Percentiles rank a stretch among this genome's conserved stretches.
phyloP scores from a whole-genome alignment of 2,113 vertebrate species.

The Strix uralensis region DNA sequence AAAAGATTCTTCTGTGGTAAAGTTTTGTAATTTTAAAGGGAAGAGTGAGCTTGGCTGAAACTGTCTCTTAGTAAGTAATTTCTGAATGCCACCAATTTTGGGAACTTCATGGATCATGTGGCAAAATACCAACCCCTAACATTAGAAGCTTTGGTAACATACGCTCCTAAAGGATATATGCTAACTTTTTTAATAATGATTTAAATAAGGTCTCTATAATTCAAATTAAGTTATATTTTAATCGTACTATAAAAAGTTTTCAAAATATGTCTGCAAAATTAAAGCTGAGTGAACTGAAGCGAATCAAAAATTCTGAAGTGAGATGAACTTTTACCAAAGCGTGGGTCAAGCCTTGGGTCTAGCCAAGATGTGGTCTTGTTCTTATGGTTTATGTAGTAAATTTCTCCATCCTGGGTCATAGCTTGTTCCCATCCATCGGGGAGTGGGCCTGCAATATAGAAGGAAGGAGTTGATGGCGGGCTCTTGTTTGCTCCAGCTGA shows the following conservation, averaged over 20 bases:
- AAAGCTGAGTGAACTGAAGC: slow-evolving; percentile 53
- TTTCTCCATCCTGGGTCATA: slow-evolving; percentile 96
- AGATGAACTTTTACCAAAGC: slow-evolving; percentile 90
- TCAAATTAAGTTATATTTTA: slow-evolving; percentile 9
- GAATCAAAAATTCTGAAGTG: slow-evolving; percentile 67
- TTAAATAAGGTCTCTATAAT: background rate
- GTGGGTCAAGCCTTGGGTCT: slow-evolving; percentile 95
- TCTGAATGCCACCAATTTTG: background rate
- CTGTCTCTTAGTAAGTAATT: background rate
- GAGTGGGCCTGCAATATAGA: slow-evolving; percentile 88
- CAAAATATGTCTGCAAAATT: slow-evolving; percentile 46
- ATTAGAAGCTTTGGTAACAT: background rate
- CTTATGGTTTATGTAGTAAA: slow-evolving; percentile 99
- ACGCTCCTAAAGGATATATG: background rate
- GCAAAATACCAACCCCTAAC: background rate
- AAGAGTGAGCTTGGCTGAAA: background rate
- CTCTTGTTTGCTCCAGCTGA: slow-evolving; percentile 68
- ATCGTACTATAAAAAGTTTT: background rate
- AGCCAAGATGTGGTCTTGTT: slow-evolving; percentile 99
- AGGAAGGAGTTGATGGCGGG: slow-evolving; percentile 71
- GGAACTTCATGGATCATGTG: background rate
- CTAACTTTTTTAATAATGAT: background rate
- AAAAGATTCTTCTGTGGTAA: background rate
- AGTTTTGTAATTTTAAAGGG: background rate
- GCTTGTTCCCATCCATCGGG: slow-evolving; percentile 99